phyloP scores from a whole-genome alignment of 2,888 invertebrate species.

The Euphydryas editha region DNA sequence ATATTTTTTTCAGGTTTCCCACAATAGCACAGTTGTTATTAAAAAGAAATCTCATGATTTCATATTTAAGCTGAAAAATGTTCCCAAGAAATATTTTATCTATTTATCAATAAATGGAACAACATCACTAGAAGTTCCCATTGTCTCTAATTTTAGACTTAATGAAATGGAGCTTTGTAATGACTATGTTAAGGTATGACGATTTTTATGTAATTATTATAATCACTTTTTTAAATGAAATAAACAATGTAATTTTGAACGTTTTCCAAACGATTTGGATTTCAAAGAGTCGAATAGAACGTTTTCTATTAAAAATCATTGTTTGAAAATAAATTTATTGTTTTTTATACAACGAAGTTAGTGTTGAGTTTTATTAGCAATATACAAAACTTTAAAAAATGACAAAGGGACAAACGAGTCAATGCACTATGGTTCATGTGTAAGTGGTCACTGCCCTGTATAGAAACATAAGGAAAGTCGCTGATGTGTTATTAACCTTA shows the following conservation, averaged over 20 bases:
- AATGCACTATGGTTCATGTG: too few relatives aligned
- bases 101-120: constrained; percentile 49
- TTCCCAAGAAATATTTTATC: constrained; percentile 59
- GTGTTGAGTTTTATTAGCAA: too few relatives aligned
- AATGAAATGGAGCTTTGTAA: constrained; percentile 68
- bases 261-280: too few relatives aligned
- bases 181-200: constrained; percentile 62
- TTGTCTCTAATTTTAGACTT: constrained; percentile 55
- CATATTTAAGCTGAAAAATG: constrained; percentile 51
- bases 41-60: constrained; percentile 51
- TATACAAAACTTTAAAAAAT: too few relatives aligned
- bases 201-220: background rate
- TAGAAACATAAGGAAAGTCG: too few relatives aligned
- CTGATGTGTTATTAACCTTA: too few relatives aligned
- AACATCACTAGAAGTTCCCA: constrained; percentile 51
- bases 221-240: background rate
- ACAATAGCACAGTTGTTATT: constrained; percentile 48
- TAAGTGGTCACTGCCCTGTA: too few relatives aligned
- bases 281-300: too few relatives aligned
- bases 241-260: background rate
- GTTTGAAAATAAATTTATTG: too few relatives aligned
- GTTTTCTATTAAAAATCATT: too few relatives aligned
- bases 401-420: too few relatives aligned
- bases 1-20: constrained; percentile 52
- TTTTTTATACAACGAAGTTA: too few relatives aligned